Base-by-base conservation (phyloP, 2,888 invertebrate species). In the Apamea epomidion region DNA sequence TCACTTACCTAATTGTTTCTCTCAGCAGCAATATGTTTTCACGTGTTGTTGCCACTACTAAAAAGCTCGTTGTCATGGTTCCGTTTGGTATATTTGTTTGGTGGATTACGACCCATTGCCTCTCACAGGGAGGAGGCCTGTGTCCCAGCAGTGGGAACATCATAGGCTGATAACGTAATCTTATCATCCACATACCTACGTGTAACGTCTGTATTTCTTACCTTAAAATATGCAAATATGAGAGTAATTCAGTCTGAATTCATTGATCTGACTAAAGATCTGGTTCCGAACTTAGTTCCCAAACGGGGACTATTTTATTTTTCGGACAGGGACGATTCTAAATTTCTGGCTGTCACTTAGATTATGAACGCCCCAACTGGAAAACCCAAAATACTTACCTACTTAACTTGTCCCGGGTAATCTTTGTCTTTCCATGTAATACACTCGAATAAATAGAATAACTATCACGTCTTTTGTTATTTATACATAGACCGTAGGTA, bases 401-500 rank as follows among this genome's bases (percentile, higher is more conserved):
- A 65, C 21, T 25, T 10, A 64, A 45, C 3, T 65, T 65, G 45
- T 12, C 72, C 51, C 7, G 25, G 1, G 58, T 72, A 54, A 54
- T 54, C 42, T 48, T 16, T n/a, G 4, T 51, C 3, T 51, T 62
- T 48, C 74, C 14, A 60, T 16, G 74, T 74, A n/a, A 45, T n/a
- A 32, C 18, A 73, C 42, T 77, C 14, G 54, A 65, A 45, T n/a
- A 78, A 6, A 18, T 10, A 65, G 5, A 80, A 58, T 80, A 73
- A 25, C 25, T 18, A 58, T 10, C 3, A 48, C 16, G 18, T 80
- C n/a, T 80, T 58, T 69, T 69, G 25, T 51, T 78, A n/a, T 18
- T 68, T 60, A 32, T 14, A 54, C 51, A 62, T n/a, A 16, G 16
- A 48, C 8, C 18, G 16, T n/a, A 29, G 65, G 29, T 16, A 25